A percentile compares a stretch with the other conserved stretches of the same genome.
Conservation (phyloP, 2,888 invertebrate genomes). For the Temnothorax unifasciatus region DNA sequence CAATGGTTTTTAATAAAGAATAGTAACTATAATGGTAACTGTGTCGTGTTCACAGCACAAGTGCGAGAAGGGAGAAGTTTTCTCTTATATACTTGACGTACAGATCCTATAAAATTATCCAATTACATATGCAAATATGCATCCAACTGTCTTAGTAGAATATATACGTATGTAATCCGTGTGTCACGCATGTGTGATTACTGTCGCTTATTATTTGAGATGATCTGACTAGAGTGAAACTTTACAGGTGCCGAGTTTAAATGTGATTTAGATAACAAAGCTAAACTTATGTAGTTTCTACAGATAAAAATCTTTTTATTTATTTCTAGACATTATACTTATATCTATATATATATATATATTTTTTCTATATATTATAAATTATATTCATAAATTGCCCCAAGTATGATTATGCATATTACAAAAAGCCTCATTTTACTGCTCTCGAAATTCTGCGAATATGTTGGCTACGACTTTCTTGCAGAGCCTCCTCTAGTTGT, state of each 20-base stretch:
- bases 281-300: slow-evolving; percentile 21
- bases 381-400: slow-evolving; percentile 11
- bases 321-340: neutral
- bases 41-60: neutral
- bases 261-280: slow-evolving; percentile 65
- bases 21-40: slow-evolving; percentile 10
- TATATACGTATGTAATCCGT: neutral
- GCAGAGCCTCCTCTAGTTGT: slow-evolving; percentile 88
- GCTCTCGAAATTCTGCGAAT: slow-evolving; percentile 87
- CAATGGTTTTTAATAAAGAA: neutral
- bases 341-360: neutral
- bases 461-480: slow-evolving; percentile 88
- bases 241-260: slow-evolving; percentile 67
- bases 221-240: slow-evolving; percentile 67
- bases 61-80: neutral
- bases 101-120: slow-evolving; percentile 77
- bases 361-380: neutral
- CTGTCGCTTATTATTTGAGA: slow-evolving; percentile 75
- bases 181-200: slow-evolving; percentile 28
- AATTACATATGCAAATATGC: slow-evolving; percentile 82
- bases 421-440: slow-evolving; percentile 79
- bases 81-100: slow-evolving; percentile 60
- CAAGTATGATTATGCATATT: slow-evolving; percentile 4
- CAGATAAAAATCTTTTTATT: slow-evolving; percentile 3
- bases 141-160: slow-evolving; percentile 46